phyloP scores from a whole-genome alignment of 35 echinoderm and acorn worm species.

The Ptychodera flava region DNA sequence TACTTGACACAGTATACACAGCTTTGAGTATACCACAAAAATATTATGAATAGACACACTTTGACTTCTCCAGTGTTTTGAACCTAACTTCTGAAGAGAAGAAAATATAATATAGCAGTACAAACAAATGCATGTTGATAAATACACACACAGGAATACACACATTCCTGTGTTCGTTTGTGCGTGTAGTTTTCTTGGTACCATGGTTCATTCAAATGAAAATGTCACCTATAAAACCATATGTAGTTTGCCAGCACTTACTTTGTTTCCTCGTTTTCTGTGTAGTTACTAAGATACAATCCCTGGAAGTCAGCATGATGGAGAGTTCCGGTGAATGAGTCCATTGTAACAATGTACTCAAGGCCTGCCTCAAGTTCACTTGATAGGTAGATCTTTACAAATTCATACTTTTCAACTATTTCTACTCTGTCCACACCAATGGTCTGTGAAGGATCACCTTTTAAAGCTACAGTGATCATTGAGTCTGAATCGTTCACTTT shows the following conservation, averaged over 20 bases:
- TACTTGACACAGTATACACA: no score
- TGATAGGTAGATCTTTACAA: not conserved
- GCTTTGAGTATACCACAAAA: no score
- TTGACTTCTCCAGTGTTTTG: no score
- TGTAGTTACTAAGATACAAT: not conserved
- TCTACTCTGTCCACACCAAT: not conserved
- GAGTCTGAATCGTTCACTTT: not conserved
- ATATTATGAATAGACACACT: no score
- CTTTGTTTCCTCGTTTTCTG: not conserved
- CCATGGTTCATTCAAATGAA: no score
- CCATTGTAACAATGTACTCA: conserved; percentile 41
- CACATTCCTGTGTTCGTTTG: no score
- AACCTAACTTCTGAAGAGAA: no score
- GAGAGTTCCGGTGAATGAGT: conserved; percentile 60
- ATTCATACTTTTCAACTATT: not conserved
- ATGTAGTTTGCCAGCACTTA: not conserved
- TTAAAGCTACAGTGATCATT: not conserved
- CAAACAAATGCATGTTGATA: no score
- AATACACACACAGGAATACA: no score
- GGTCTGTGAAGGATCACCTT: not conserved
- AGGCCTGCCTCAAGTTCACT: not conserved
- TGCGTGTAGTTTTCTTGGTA: no score
- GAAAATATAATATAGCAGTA: no score
- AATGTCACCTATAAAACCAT: not conserved
- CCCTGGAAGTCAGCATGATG: not conserved